A percentile compares a stretch with the other conserved stretches of the same genome.
These are phyloP conservation scores for Halotydeus destructor DNA, from an alignment of 1,140 invertebrate species.

Conservation along the genomic window DNA sequence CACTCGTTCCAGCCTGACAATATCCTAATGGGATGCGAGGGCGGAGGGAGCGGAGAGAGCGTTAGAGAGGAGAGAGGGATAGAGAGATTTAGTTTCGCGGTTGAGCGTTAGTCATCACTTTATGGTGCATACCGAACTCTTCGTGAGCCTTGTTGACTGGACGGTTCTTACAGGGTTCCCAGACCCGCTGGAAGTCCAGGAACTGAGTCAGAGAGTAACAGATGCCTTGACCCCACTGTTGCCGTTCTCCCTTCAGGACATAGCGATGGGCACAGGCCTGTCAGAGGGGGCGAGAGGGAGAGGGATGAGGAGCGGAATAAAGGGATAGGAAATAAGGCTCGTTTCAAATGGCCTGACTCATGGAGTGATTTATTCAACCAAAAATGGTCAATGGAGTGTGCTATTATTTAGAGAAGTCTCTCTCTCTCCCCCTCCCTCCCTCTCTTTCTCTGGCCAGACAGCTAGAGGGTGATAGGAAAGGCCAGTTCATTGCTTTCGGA, in stretches of 20 bases:
- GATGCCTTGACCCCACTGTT: slow-evolving; percentile 60
- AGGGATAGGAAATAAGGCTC: slow-evolving; percentile 2
- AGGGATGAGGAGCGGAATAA: background rate
- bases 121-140: slow-evolving; percentile 32
- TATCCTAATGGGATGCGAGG: too few relatives aligned
- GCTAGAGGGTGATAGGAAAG: too few relatives aligned
- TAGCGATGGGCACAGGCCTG: slow-evolving; percentile 79
- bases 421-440: too few relatives aligned
- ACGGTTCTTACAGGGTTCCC: slow-evolving; percentile 42
- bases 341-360: too few relatives aligned
- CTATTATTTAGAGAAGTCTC: too few relatives aligned
- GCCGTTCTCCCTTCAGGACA: slow-evolving; percentile 42
- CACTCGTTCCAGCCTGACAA: slow-evolving; percentile 78
- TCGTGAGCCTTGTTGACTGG: slow-evolving; percentile 23
- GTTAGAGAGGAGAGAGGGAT: background rate
- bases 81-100: background rate
- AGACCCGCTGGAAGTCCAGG: slow-evolving; percentile 42
- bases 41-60: too few relatives aligned
- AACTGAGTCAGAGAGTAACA: slow-evolving; percentile 61
- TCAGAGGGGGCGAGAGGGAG: slow-evolving; percentile 2
- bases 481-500: too few relatives aligned
- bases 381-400: too few relatives aligned
- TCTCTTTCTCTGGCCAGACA: too few relatives aligned
- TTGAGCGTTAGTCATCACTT: background rate
- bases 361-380: too few relatives aligned